phyloP scores from a whole-genome alignment of 2,113 vertebrate species.

The Sylvia atricapilla region DNA sequence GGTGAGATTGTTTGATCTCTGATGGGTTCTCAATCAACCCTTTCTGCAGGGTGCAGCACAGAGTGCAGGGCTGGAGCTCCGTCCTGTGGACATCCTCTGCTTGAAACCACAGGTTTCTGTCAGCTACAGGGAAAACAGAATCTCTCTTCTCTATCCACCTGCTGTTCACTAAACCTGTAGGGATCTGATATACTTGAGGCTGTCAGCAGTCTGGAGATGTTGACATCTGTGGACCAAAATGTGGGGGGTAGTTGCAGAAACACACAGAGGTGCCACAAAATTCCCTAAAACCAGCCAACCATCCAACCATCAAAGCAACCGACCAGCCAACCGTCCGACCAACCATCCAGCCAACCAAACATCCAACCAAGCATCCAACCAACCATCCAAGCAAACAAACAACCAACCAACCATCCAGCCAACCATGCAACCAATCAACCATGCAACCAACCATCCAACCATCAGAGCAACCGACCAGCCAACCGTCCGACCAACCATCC shows the following conservation, averaged over 20 bases:
- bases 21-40: neutral
- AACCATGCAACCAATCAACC: neutral
- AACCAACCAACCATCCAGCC: neutral
- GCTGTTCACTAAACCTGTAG: neutral
- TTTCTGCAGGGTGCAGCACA: neutral
- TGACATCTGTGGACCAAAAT: neutral
- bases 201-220: neutral
- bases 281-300: no score
- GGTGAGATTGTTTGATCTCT: neutral
- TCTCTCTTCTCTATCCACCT: neutral
- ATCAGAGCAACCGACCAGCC: no score
- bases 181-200: neutral
- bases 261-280: neutral
- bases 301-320: no score
- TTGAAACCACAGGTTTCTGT: neutral
- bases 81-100: neutral
- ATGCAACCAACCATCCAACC: no score
- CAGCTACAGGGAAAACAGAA: no score
- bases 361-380: no score
- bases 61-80: neutral
- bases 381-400: fast-evolving
- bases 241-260: neutral
- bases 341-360: neutral
- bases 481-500: no score
- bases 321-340: neutral